phyloP scores from a whole-genome alignment of 2,113 vertebrate species.

The Microcebus jonahi region DNA sequence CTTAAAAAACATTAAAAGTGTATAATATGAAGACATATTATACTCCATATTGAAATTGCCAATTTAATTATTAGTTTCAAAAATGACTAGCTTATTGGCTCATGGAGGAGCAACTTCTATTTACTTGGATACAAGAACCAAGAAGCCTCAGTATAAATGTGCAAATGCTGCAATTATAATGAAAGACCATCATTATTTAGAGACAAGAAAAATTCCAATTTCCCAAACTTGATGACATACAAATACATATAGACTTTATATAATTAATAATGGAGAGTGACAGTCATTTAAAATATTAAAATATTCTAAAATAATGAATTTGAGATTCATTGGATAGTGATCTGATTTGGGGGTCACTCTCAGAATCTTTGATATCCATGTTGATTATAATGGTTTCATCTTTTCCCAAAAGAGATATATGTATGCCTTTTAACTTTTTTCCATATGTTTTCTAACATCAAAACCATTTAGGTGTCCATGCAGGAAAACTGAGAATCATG shows the following conservation, averaged over 20 bases:
- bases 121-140: not conserved
- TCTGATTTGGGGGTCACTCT: not conserved
- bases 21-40: not conserved
- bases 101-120: not conserved
- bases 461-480: slow-evolving; percentile 71
- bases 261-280: slow-evolving; percentile 72
- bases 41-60: not conserved
- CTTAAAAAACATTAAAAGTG: not conserved
- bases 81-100: not conserved
- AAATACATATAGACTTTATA: slow-evolving; percentile 76
- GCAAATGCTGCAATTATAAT: slow-evolving; percentile 61
- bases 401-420: slow-evolving; percentile 76
- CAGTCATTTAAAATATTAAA: slow-evolving; percentile 83
- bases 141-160: not conserved
- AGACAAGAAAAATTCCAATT: slow-evolving; percentile 73
- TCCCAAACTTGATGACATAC: slow-evolving; percentile 78
- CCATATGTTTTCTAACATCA: slow-evolving; percentile 74
- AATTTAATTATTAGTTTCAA: not conserved
- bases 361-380: not conserved
- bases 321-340: not conserved
- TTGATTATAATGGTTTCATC: not conserved
- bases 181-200: slow-evolving; percentile 71
- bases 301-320: slow-evolving; percentile 64
- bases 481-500: slow-evolving; percentile 62
- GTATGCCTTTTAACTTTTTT: slow-evolving; percentile 70